Evolutionary conservation across 2,888 invertebrate species (phyloP).

Genomic region (Caenorhabditis drosophilae): DNA sequence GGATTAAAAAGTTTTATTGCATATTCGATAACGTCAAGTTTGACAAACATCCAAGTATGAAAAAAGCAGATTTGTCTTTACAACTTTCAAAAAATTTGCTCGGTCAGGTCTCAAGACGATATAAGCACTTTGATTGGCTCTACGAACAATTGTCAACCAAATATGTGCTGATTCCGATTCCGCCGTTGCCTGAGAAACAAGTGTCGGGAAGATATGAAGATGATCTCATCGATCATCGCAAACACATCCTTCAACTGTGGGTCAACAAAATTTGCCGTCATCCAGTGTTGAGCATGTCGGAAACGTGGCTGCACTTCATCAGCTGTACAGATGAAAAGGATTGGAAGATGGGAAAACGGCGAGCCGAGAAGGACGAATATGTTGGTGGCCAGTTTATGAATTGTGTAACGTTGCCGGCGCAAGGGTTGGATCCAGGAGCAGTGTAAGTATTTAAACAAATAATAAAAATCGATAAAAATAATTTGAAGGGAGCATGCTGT

Average conservation of each 20-base stretch:
- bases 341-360: constrained; percentile 94
- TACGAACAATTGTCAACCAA: constrained; percentile 91
- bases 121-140: constrained; percentile 99
- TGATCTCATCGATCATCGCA: constrained; percentile 90
- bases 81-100: not conserved
- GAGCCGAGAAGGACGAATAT: constrained; percentile 90
- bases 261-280: constrained; percentile 95
- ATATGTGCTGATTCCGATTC: constrained; percentile 90
- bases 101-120: constrained; percentile 84
- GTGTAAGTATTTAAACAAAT: constrained; percentile 71
- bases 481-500: constrained; percentile 78
- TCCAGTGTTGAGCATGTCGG: constrained; percentile 85
- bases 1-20: constrained; percentile 94
- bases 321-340: constrained; percentile 95
- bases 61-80: not conserved
- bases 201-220: constrained; percentile 95
- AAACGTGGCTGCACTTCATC: constrained; percentile 93
- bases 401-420: constrained; percentile 84
- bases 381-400: constrained; percentile 89
- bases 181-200: constrained; percentile 96
- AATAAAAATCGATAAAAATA: not conserved
- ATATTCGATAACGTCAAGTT: constrained; percentile 90
- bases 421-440: constrained; percentile 74
- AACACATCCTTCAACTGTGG: constrained; percentile 92
- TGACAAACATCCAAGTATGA: constrained; percentile 70